Evolutionary conservation across 2,113 vertebrate species (phyloP), one percentile per base, ranked within the genome.

Genomic region (Pseudois nayaur): DNA sequence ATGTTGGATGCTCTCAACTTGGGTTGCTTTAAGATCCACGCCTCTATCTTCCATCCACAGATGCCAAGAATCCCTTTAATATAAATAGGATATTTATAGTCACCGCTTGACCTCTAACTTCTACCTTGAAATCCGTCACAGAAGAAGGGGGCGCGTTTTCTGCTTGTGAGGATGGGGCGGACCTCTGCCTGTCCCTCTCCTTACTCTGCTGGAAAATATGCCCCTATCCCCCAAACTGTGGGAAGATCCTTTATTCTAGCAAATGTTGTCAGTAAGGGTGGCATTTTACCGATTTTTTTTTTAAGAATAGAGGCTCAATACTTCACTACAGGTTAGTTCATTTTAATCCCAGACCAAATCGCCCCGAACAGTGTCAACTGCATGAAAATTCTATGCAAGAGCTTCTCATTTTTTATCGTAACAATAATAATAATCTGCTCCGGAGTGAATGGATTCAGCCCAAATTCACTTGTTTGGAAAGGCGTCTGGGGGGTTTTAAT

Each of bases 341-440:
- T 98, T 98, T 98, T 90, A 91, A 97, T 95, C 92, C 94, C 81
- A 89, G 95, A 96, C 97, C 97, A 1, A 8, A 27, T 52, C 43
- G 8, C 96, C 93, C 93, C 94, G 88, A 98, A 93, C 59, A 96
- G 64, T 98, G 97, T 97, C 97, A 98, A 98, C 96, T 97, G 92
- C 94, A 84, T 95, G 95, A 97, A 97, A 97, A 94, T 98, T 97
- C 98, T 82, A 90, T 90, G 94, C 94, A 97, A 96, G 87, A 74
- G 67, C 1, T 82, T 85, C 92, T 96, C 36, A 79, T 90, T 97
- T 95, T 95, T 97, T 91, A 95, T 95, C 97, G 14, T 81, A 87
- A 96, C 91, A 71, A 74, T 23, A 40, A 12, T 74, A 74, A 76
- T 27, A 43, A 97, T 95, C 76, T 98, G 54, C 27, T 52, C 97